Conservation (phyloP, 1,140 invertebrate species). For the Thaumetopoea pityocampa region DNA sequence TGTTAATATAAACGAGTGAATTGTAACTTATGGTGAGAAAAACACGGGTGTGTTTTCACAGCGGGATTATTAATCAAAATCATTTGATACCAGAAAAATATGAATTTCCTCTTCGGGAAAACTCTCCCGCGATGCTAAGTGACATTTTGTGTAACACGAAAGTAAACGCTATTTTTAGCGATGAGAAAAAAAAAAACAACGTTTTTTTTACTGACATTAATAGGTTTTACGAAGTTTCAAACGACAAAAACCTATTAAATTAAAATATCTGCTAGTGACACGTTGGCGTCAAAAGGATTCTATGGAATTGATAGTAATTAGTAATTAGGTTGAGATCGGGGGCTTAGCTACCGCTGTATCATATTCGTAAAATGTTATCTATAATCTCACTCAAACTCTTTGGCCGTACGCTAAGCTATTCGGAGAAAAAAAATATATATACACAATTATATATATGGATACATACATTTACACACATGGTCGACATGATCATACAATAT, state of each 20-base stretch:
- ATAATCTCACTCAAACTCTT: too few relatives aligned
- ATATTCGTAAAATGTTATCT: too few relatives aligned
- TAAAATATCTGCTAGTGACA: constrained; percentile 18
- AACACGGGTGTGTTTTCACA: constrained; percentile 48
- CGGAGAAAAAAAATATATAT: too few relatives aligned
- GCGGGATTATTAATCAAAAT: constrained; percentile 59
- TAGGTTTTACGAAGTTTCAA: constrained; percentile 12
- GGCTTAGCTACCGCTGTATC: too few relatives aligned
- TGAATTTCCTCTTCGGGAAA: constrained; percentile 37
- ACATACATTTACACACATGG: too few relatives aligned
- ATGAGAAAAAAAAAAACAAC: neutral
- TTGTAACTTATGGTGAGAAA: constrained; percentile 62
- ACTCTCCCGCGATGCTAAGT: constrained; percentile 34
- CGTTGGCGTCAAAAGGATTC: constrained; percentile 7
- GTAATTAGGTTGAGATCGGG: constrained; percentile 13
- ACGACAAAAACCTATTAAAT: constrained; percentile 3
- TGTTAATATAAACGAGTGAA: constrained; percentile 48
- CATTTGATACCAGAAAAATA: constrained; percentile 58
- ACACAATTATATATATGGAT: too few relatives aligned
- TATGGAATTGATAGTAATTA: constrained; percentile 5
- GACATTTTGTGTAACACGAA: constrained; percentile 21
- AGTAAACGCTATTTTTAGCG: constrained; percentile 4
- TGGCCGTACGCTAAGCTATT: too few relatives aligned
- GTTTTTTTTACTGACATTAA: constrained; percentile 9
- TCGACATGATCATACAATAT: too few relatives aligned